Conservation (phyloP, 2,797 vertebrate genomes). For the Bradypodion ventrale region DNA sequence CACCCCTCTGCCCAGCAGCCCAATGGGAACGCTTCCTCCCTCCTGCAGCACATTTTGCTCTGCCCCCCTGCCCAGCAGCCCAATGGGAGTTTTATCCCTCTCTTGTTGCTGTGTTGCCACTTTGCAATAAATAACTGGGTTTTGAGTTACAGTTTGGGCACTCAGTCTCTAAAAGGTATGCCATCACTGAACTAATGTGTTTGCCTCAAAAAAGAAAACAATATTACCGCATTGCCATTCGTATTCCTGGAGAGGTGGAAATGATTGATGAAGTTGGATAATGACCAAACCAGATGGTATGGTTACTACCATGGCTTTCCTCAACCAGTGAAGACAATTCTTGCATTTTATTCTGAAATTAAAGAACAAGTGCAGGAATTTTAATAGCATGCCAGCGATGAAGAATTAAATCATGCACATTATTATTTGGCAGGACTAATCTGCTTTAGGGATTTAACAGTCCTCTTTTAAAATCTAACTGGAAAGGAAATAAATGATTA, state of each 20-base stretch:
- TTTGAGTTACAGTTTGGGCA: no score
- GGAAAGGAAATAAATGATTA: not conserved
- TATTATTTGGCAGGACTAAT: no score
- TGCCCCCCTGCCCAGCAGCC: no score
- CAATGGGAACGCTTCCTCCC: no score
- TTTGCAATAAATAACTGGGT: no score
- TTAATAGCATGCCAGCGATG: not conserved
- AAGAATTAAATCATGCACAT: not conserved
- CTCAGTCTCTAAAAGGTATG: no score
- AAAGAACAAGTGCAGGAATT: conserved; percentile 23
- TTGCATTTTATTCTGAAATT: conserved; percentile 86
- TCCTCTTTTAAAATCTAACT: not conserved
- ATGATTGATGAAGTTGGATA: conserved; percentile 94
- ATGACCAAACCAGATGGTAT: conserved; percentile 97
- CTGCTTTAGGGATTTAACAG: not conserved
- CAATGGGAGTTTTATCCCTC: no score
- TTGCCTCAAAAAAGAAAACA: not conserved
- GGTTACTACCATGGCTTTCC: conserved; percentile 88
- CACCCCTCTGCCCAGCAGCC: no score
- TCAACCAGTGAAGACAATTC: conserved; percentile 80
- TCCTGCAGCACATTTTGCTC: no score
- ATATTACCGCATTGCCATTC: conserved; percentile 87
- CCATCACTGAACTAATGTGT: no score
- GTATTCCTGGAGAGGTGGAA: conserved; percentile 88
- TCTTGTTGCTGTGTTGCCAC: no score